Percentiles rank a stretch among this genome's conserved stretches.
phyloP scores from a whole-genome alignment of 35 echinoderm and acorn worm genomes.

The Apostichopus californicus region DNA sequence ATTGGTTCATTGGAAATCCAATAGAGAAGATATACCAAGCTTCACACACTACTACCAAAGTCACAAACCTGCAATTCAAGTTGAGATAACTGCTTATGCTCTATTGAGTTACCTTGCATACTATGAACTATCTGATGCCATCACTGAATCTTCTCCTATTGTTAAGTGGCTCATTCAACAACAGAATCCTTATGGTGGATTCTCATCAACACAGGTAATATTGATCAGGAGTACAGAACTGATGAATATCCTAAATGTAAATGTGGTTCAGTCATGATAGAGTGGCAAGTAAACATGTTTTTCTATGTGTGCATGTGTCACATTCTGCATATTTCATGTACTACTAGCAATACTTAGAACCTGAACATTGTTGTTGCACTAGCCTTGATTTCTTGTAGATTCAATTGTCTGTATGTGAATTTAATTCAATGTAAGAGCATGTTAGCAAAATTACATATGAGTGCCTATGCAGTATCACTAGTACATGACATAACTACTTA shows the following conservation, averaged over 20 bases:
- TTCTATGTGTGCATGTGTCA: background rate
- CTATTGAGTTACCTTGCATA: conserved; percentile 60
- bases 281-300: background rate
- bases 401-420: no score
- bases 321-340: no score
- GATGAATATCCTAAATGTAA: no score
- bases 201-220: conserved; percentile 79
- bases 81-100: conserved; percentile 77
- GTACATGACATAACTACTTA: no score
- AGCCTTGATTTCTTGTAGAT: no score
- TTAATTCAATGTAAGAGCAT: no score
- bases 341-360: no score
- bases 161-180: conserved; percentile 67
- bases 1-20: conserved; percentile 52
- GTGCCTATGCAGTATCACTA: no score
- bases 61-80: conserved; percentile 13
- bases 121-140: conserved; percentile 5
- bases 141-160: conserved; percentile 18
- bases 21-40: background rate
- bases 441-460: no score
- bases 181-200: conserved; percentile 56
- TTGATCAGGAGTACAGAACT: background rate
- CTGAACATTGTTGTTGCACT: no score
- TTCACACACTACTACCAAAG: conserved; percentile 17
- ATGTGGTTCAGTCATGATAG: background rate